Evolutionary conservation across 2,113 vertebrate species (phyloP), one percentile per base, ranked within the genome.

Genomic region (Danionella cerebrum): DNA sequence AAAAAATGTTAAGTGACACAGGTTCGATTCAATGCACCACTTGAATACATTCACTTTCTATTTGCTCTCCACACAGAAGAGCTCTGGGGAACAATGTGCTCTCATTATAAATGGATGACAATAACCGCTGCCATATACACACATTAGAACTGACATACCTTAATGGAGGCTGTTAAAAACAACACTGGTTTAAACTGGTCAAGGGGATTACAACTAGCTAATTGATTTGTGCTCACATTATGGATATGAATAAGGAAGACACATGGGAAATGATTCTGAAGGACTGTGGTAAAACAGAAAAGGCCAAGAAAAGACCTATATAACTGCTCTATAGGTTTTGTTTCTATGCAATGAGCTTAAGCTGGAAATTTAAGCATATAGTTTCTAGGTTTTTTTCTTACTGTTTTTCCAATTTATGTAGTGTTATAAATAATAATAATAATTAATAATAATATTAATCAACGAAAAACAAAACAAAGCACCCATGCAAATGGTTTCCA

Each of bases 41-140:
- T 6, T 45, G 57, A 19, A 12, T 45, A 18, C 65, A 24, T n/a
- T 54, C 45, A n/a, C n/a, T 38, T 51, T 6, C 13, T 24, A 8
- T 53, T 53, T 24, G 24, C 39, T 42, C 48, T 53, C 36, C 12
- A n/a, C 16, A 1, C 12, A 19, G 25, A 3, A n/a, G n/a, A 71
- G 67, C 79, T 82, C 79, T 58, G 38, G 76, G 82, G 79, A 85
- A 66, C 75, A 74, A 73, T 78, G 74, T 2, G 75, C 78, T 68
- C 75, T 80, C 75, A 80, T 86, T 82, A 83, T 63, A 82, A 83
- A 82, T 83, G 74, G 83, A 84, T 74, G 77, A 84, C 64, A 48
- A 6, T 42, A 63, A 58, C 74, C 29, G 47, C 67, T 63, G 76
- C 74, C 72, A 82, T 45, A 2, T 64, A 76, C 76, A 67, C 68